Conservation (phyloP, 1,140 invertebrate genomes). For the Zaprionus ghesquierei region DNA sequence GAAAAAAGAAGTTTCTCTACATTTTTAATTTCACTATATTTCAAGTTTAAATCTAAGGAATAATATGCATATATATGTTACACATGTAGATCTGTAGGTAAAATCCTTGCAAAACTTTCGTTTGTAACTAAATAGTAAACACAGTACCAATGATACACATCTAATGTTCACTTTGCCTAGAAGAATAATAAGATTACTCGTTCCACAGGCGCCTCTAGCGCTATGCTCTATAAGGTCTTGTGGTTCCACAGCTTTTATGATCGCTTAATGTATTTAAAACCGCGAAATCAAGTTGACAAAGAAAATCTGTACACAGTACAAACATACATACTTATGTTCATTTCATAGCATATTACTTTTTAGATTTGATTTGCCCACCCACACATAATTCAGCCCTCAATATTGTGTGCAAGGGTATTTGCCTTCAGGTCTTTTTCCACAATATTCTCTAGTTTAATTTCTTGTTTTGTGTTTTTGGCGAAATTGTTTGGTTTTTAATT, state of each 20-base stretch:
- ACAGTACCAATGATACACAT: background rate
- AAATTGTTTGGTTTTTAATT: slow-evolving; percentile 71
- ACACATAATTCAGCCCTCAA: slow-evolving; percentile 25
- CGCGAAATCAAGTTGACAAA: slow-evolving; percentile 22
- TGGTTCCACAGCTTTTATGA: slow-evolving; percentile 1
- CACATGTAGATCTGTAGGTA: no score
- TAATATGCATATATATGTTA: no score
- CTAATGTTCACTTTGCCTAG: background rate
- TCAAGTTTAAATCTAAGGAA: no score
- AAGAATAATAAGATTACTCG: background rate
- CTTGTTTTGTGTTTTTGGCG: slow-evolving; percentile 50
- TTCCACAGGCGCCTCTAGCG: background rate
- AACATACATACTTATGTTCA: background rate
- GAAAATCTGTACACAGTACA: background rate
- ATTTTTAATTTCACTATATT: no score
- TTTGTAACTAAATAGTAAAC: background rate
- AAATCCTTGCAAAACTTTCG: background rate
- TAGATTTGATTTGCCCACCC: background rate
- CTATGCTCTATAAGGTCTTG: background rate
- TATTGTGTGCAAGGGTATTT: background rate
- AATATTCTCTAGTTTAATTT: slow-evolving; percentile 11
- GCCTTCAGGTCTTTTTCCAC: slow-evolving; percentile 30
- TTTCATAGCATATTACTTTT: background rate
- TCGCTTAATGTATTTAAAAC: slow-evolving; percentile 54
- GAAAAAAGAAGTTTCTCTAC: no score